Percentiles rank a stretch among this genome's conserved stretches.
Evolutionary conservation across 1,140 invertebrate genomes (phyloP).

Genomic region (Drosophila ficusphila): DNA sequence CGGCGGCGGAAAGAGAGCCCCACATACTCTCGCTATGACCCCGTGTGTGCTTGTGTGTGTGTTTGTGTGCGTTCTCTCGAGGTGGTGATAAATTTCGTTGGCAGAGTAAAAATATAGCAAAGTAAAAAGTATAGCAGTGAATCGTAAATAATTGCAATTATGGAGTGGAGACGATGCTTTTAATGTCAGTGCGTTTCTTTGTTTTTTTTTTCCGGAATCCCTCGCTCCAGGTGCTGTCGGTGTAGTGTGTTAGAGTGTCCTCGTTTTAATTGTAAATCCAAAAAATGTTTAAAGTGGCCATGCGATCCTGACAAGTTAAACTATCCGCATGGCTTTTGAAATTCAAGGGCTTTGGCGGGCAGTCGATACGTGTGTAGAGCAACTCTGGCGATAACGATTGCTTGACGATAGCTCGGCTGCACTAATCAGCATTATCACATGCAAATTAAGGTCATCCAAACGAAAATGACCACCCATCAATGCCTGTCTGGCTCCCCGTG

Average conservation of each 20-base stretch:
- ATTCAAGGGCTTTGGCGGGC: slow-evolving; percentile 40
- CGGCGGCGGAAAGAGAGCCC: slow-evolving; percentile 12
- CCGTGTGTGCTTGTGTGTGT: slow-evolving; percentile 4
- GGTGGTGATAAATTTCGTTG: slow-evolving; percentile 81
- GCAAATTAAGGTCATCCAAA: slow-evolving; percentile 49
- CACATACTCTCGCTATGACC: slow-evolving; percentile 36
- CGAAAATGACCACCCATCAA: slow-evolving; percentile 15
- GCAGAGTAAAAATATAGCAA: slow-evolving; percentile 82
- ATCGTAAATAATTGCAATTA: slow-evolving; percentile 54
- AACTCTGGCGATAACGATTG: slow-evolving; percentile 37
- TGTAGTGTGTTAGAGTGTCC: slow-evolving; percentile 4
- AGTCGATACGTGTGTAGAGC: slow-evolving; percentile 5
- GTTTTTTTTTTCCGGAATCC: slow-evolving; percentile 7
- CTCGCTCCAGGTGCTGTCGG: slow-evolving; percentile 6
- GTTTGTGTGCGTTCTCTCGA: slow-evolving; percentile 20
- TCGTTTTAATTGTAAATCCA: not conserved
- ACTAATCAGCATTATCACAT: slow-evolving; percentile 50
- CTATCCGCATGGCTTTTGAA: slow-evolving; percentile 5
- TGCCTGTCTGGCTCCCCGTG: not conserved
- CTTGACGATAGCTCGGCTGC: slow-evolving; percentile 7
- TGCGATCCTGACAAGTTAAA: not conserved
- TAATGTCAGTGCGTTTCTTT: slow-evolving; percentile 12
- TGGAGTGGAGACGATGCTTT: slow-evolving; percentile 11
- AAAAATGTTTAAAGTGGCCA: not conserved
- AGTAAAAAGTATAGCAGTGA: slow-evolving; percentile 64